phyloP scores from a whole-genome alignment of 2,888 invertebrate species.

The Pammene aurita region DNA sequence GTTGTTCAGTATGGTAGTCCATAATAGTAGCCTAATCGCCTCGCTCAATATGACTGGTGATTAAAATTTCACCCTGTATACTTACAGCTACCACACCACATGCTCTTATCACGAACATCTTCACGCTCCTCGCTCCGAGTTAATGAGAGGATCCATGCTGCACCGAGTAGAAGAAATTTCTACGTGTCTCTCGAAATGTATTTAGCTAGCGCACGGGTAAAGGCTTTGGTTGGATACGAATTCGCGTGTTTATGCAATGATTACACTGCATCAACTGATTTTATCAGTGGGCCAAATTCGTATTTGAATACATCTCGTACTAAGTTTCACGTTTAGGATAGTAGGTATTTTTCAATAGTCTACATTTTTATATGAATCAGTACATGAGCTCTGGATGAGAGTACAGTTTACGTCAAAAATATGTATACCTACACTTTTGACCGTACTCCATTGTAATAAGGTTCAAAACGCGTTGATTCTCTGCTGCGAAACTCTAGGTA shows the following conservation, averaged over 20 bases:
- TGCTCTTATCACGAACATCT: slow-evolving; percentile 51
- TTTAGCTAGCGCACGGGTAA: background rate
- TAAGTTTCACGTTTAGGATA: background rate
- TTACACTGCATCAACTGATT: background rate
- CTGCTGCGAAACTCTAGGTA: no score
- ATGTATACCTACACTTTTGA: no score
- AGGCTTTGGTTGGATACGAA: background rate
- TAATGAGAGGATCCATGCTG: slow-evolving; percentile 40
- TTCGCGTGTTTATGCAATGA: slow-evolving; percentile 4
- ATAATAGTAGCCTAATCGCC: no score
- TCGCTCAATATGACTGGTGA: no score
- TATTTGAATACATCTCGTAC: background rate
- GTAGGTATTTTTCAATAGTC: background rate
- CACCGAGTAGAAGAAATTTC: slow-evolving; percentile 32
- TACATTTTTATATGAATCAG: no score
- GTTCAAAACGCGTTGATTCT: no score
- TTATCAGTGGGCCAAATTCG: background rate
- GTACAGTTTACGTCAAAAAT: no score
- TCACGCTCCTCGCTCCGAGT: slow-evolving; percentile 49
- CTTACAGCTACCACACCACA: slow-evolving; percentile 20
- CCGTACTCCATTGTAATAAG: no score
- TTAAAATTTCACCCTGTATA: no score
- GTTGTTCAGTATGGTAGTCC: no score
- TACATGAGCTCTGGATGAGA: no score
- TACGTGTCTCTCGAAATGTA: slow-evolving; percentile 30